Evolutionary conservation across 2,797 vertebrate species (phyloP), one percentile per base, ranked within the genome.

Genomic region (Nyctibius grandis): DNA sequence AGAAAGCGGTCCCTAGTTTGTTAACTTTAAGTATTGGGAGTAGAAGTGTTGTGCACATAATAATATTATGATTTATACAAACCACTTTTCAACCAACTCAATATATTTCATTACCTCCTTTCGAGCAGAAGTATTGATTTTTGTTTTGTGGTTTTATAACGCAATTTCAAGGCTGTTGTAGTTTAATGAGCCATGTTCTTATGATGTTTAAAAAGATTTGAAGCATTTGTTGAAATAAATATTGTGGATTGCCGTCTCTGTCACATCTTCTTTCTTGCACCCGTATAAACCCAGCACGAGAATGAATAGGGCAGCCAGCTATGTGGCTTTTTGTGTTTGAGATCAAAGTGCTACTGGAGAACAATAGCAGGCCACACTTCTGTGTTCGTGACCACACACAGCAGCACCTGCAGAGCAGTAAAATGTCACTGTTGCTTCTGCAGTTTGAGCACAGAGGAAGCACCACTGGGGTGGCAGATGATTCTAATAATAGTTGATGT

Each of bases 331-430:
- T 98, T 98, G 98, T 98, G 96, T 95, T 92, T 74, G 97, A 98
- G 98, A 99, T 99, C 99, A 99, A 99, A 99, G 99, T 97, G 96
- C 97, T 95, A 33, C 88, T 56, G 97, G 95, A 88, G 98, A 98
- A 99, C 99, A 99, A 99, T 99, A 97, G 98, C 97, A 97, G 97
- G 97, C 97, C 98, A 98, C 97, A 92, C 98, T 98, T 98, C 95
- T 96, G 96, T 97, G 91, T 97, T 94, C 86, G 1, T 88, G 97
- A 97, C 98, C 98, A 98, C 98, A 98, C 98, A 97, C 97, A 93
- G 96, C 97, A 98, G 98, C 98, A 99, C 98, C 98, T 99, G 99
- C 98, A 98, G 98, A 96, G 98, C 97, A 83, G 88, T 97, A 97
- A 98, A 98, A 98, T 98, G 97, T 98, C 98, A 97, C 92, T 97